A percentile compares a stretch with the other conserved stretches of the same genome.
These are phyloP conservation scores for Sorex araneus DNA, from an alignment of 2,113 vertebrate genomes.

Conservation along the genomic window DNA sequence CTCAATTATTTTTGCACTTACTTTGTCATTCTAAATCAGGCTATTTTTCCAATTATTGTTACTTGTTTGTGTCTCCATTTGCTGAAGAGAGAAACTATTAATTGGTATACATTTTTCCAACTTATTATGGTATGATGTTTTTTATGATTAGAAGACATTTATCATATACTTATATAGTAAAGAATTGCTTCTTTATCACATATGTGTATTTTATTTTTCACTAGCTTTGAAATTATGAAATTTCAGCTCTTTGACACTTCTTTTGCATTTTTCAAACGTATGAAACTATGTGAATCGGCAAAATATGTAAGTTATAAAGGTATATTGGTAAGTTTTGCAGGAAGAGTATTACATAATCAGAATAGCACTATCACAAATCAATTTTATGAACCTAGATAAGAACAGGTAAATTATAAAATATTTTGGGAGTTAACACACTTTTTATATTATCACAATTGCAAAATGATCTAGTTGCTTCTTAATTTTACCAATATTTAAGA, in stretches of 20 bases:
- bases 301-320: neutral
- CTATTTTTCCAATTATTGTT: neutral
- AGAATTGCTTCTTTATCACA: neutral
- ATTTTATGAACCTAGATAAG: neutral
- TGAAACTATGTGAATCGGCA: neutral
- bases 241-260: neutral
- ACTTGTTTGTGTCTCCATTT: neutral
- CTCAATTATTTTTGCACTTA: neutral
- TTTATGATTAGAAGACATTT: neutral
- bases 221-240: neutral
- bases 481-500: neutral
- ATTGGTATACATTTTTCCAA: neutral
- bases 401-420: neutral
- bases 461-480: neutral
- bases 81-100: neutral
- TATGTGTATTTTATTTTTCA: neutral
- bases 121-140: too few species aligned
- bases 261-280: neutral
- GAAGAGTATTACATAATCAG: neutral
- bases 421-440: neutral
- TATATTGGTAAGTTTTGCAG: neutral
- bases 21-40: neutral
- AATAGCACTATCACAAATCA: neutral
- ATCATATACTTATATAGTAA: neutral
- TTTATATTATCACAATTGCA: conserved; percentile 12